These are phyloP conservation scores for Lagria hirta DNA, from an alignment of 2,888 invertebrate genomes.

Conservation along the genomic window DNA sequence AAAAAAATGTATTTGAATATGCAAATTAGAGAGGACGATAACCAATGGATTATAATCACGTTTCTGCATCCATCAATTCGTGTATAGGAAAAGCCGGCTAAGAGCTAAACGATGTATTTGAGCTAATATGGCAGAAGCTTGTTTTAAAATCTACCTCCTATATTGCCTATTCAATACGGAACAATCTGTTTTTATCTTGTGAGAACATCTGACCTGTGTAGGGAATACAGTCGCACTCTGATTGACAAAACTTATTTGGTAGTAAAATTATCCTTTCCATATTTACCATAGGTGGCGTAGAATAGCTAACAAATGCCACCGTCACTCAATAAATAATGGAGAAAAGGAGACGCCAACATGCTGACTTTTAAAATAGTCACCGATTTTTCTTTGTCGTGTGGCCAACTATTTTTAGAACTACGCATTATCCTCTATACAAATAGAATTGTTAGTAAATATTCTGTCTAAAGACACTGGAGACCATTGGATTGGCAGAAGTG, in stretches of 20 bases:
- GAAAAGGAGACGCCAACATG: not conserved
- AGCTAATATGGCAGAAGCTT: conserved; percentile 39
- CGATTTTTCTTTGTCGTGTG: not conserved
- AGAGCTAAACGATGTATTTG: conserved; percentile 42
- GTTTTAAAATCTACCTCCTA: conserved; percentile 29
- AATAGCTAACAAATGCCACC: no score
- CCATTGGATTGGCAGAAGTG: no score
- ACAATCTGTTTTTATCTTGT: conserved; percentile 27
- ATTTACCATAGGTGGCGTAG: conserved; percentile 14
- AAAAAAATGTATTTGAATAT: conserved; percentile 23
- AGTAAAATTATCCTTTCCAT: conserved; percentile 28
- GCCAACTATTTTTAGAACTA: no score
- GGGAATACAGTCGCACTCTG: conserved; percentile 20
- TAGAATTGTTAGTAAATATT: no score
- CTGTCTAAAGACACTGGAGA: no score
- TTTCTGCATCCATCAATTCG: conserved; percentile 34
- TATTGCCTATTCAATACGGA: conserved; percentile 34
- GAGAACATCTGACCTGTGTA: conserved; percentile 27
- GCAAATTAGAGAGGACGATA: conserved; percentile 35
- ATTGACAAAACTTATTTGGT: conserved; percentile 29
- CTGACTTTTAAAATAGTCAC: not conserved
- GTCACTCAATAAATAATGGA: no score
- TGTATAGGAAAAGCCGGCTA: conserved; percentile 25
- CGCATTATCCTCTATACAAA: no score
- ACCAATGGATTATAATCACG: conserved; percentile 34